Evolutionary conservation across 2,888 invertebrate species (phyloP).

Genomic region (Vesta saturnalis): DNA sequence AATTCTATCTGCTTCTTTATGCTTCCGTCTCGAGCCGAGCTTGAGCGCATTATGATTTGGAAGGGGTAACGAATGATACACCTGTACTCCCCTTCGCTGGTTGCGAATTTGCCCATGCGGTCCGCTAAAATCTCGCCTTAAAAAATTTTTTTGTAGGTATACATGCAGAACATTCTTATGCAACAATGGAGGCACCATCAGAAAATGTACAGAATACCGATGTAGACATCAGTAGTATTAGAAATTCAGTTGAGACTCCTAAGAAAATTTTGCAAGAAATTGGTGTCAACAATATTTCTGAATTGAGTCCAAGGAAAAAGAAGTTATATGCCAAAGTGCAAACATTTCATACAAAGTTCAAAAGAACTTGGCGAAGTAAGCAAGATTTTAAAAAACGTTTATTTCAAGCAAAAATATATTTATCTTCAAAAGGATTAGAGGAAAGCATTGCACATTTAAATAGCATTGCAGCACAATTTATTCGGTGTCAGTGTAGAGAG

Average conservation of each 20-base stretch:
- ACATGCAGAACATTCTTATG: not conserved
- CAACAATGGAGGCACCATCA: not conserved
- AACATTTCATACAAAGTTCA: not conserved
- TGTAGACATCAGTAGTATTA: slow-evolving; percentile 3
- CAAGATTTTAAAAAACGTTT: slow-evolving; percentile 5
- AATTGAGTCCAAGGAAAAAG: slow-evolving; percentile 5
- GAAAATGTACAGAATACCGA: slow-evolving; percentile 5
- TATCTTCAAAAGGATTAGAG: slow-evolving; percentile 5
- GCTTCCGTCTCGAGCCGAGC: too few species aligned
- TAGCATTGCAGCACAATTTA: slow-evolving; percentile 3
- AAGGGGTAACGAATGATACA: too few species aligned
- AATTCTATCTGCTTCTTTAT: too few species aligned
- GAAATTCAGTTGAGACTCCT: not conserved
- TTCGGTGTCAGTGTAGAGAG: slow-evolving; percentile 4
- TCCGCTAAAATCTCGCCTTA: too few species aligned
- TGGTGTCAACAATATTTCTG: slow-evolving; percentile 5
- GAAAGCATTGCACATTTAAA: slow-evolving; percentile 5
- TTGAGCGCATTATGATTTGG: too few species aligned
- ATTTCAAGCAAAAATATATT: not conserved
- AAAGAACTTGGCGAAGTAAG: slow-evolving; percentile 5
- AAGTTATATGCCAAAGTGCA: slow-evolving; percentile 2
- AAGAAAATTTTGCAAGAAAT: slow-evolving; percentile 3
- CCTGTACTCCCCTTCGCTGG: too few species aligned
- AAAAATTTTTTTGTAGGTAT: slow-evolving; percentile 5
- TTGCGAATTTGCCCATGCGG: too few species aligned